phyloP scores from a whole-genome alignment of 2,113 vertebrate species.

The Sterrhoptilus dennistouni region DNA sequence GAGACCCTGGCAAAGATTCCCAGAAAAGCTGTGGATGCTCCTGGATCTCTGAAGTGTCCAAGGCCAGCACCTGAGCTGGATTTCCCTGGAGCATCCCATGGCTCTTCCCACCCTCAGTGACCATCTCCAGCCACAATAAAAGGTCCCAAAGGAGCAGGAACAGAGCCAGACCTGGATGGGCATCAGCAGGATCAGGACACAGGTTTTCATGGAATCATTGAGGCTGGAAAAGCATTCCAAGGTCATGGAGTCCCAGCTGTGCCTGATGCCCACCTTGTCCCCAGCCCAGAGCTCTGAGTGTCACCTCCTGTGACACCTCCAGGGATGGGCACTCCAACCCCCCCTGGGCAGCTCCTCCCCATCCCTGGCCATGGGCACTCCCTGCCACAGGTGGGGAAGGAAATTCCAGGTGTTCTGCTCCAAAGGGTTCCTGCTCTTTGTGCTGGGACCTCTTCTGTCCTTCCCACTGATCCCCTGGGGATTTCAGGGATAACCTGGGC shows the following conservation, averaged over 20 bases:
- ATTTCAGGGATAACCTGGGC: not conserved
- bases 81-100: not conserved
- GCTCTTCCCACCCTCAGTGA: not conserved
- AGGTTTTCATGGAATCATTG: not conserved
- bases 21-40: not conserved
- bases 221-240: not conserved
- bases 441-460: not conserved
- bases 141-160: too few relatives aligned
- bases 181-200: rapidly evolving
- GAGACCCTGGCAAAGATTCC: not conserved
- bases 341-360: not conserved
- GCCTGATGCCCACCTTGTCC: not conserved
- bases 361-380: not conserved
- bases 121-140: not conserved
- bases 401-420: not conserved
- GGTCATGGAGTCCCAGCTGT: not conserved
- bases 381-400: not conserved
- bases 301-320: not conserved
- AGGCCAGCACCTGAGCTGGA: not conserved
- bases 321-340: not conserved
- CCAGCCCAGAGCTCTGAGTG: not conserved
- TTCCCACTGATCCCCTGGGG: not conserved
- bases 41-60: not conserved
- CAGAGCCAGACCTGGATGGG: rapidly evolving
- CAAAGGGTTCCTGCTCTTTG: not conserved